Conservation (phyloP, 2,888 invertebrate genomes). For the Amiota minor region DNA sequence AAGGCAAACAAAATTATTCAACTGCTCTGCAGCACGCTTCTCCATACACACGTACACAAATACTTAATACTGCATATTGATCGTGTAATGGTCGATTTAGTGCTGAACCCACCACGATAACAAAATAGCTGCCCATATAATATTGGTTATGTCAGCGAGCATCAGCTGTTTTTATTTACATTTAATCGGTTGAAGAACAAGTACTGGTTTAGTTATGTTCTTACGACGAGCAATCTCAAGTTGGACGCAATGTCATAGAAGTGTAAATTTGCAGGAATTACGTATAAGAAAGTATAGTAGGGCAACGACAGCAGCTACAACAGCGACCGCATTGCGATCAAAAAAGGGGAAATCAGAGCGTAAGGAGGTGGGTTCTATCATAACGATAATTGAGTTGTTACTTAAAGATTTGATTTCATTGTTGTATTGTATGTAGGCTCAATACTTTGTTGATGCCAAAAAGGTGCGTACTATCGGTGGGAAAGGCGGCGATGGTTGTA, state of each 20-base stretch:
- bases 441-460: constrained; percentile 83
- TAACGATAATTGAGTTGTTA: background rate
- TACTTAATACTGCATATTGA: too few species aligned
- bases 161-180: background rate
- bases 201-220: too few species aligned
- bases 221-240: too few species aligned
- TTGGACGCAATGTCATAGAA: too few species aligned
- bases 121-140: too few species aligned
- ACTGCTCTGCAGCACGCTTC: too few species aligned
- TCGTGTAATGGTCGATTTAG: too few species aligned
- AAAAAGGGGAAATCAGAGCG: constrained; percentile 74
- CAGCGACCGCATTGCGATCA: constrained; percentile 71
- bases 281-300: too few species aligned
- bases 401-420: constrained; percentile 4
- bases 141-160: background rate
- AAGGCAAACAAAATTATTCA: too few species aligned
- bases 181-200: too few species aligned
- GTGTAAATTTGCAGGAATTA: too few species aligned
- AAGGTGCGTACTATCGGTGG: constrained; percentile 84
- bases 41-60: too few species aligned
- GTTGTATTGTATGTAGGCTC: constrained; percentile 72
- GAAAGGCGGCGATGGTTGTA: constrained; percentile 92
- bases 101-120: background rate
- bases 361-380: constrained; percentile 66
- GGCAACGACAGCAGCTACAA: constrained; percentile 19